Base-by-base conservation (phyloP, 2,113 vertebrate genomes). In the Chlamydotis undulata region DNA sequence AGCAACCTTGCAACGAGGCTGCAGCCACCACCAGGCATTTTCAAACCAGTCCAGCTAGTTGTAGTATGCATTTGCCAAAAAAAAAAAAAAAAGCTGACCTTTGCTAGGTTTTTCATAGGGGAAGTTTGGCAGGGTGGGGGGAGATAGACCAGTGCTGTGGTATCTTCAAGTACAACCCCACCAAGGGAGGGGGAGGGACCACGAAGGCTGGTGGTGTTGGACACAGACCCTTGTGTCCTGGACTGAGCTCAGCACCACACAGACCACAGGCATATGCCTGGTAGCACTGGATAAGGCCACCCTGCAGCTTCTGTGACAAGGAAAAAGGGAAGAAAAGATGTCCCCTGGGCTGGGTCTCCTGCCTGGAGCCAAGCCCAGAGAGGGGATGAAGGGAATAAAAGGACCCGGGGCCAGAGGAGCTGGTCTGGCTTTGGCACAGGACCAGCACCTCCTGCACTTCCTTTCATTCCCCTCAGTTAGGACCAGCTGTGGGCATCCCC, bases 11-110 rank as follows among this genome's bases (percentile, higher is more conserved):
- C 41, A 49, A 56, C 0, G 1, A 86, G 79, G 59, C 68, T 3
- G 0, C 8, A 1, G 70, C 50, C 2, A 3, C 89, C 91, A 94
- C 45, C 41, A 43, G 81, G 73, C 41, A 35, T 71, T 61, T 26
- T 19, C 90, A 94, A 93, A 96, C 87, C 74, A 79, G 87, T 93
- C 49, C 22, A 45, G 57, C 87, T 84, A 79, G 74, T 52, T 43
- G 18, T 5, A 75, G 7, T 0, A 0, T 5, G 52, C 11, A 4
- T 24, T 87, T 85, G 74, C 77, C 74, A 94, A 69, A 55, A 55
- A 28, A 16, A 83, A 25, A 0, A 12, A 57, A 39, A 8, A 33
- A 80, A 91, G 59, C 45, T 89, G 61, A 71, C 60, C 78, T 89
- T 94, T 75, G 19, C 65, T 49, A 39, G 33, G 19, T 4, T n/a